Percentiles rank a stretch among this genome's conserved stretches.
phyloP scores from a whole-genome alignment of 2,888 invertebrate genomes.

The Sinopyrophorus schimmeli region DNA sequence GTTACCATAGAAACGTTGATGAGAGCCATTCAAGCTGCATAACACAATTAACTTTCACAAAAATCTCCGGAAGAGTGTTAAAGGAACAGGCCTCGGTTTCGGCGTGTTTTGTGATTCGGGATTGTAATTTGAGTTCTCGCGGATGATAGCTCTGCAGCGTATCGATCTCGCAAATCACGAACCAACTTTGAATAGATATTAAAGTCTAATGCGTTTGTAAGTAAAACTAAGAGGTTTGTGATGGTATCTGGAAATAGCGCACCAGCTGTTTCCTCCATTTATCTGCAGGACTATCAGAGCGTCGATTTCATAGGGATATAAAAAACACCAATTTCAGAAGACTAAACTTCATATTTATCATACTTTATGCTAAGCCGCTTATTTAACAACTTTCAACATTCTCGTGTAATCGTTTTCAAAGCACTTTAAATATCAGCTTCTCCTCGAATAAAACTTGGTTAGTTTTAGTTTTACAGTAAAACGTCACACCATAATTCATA shows the following conservation, averaged over 20 bases:
- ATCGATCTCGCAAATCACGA: conserved; percentile 25
- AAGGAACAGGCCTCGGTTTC: conserved; percentile 11
- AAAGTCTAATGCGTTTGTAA: conserved; percentile 32
- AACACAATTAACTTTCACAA: conserved; percentile 22
- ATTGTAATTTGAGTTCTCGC: conserved; percentile 14
- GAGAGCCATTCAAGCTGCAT: conserved; percentile 21
- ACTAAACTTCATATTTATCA: too few relatives aligned
- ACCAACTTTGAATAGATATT: conserved; percentile 32
- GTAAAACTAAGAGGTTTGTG: conserved; percentile 33
- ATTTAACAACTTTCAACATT: too few relatives aligned
- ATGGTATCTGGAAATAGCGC: conserved; percentile 31
- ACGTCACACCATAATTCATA: too few relatives aligned
- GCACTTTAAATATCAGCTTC: too few relatives aligned
- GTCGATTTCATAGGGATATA: conserved; percentile 14
- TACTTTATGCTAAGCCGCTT: too few relatives aligned
- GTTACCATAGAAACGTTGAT: conserved; percentile 14
- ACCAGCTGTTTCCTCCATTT: conserved; percentile 29
- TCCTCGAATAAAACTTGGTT: too few relatives aligned
- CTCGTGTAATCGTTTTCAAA: too few relatives aligned
- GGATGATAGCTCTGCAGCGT: conserved; percentile 18
- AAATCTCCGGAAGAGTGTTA: conserved; percentile 14
- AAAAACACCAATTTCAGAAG: conserved; percentile 12
- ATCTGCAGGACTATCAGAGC: conserved; percentile 21
- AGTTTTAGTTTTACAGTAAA: too few relatives aligned
- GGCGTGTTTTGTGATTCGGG: conserved; percentile 19